A percentile compares a stretch with the other conserved stretches of the same genome.
These are phyloP conservation scores for Rhorus exstirpatorius DNA, from an alignment of 2,888 invertebrate genomes.

Conservation along the genomic window DNA sequence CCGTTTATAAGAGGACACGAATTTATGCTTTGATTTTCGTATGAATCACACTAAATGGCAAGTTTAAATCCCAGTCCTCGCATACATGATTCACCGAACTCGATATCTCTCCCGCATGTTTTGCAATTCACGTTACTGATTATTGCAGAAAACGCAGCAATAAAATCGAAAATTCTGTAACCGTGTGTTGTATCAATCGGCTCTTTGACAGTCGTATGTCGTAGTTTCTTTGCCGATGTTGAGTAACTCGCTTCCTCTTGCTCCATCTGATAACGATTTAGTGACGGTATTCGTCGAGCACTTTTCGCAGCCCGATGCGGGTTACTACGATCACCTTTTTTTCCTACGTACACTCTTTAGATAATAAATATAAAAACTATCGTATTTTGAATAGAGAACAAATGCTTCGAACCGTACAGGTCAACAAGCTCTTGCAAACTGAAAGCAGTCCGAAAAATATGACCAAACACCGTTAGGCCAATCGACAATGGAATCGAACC, in stretches of 20 bases:
- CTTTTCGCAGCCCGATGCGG: no score
- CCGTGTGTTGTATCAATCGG: constrained; percentile 3
- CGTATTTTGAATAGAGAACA: no score
- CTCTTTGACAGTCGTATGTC: not conserved
- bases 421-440: no score
- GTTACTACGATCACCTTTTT: no score
- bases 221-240: not conserved
- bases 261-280: not conserved
- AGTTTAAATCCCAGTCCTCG: constrained; percentile 1
- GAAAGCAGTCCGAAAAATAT: no score
- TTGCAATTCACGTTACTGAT: not conserved
- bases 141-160: constrained; percentile 3
- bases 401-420: no score
- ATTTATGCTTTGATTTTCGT: not conserved
- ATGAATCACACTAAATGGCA: not conserved
- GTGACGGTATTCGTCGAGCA: no score
- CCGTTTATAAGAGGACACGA: not conserved
- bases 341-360: no score
- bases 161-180: constrained; percentile 1
- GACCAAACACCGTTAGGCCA: no score
- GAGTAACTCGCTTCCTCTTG: not conserved
- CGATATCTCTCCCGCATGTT: no score
- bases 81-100: not conserved
- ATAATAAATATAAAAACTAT: no score
- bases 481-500: no score